Evolutionary conservation across 2,888 invertebrate genomes (phyloP).

Genomic region (Drosophila siamana): DNA sequence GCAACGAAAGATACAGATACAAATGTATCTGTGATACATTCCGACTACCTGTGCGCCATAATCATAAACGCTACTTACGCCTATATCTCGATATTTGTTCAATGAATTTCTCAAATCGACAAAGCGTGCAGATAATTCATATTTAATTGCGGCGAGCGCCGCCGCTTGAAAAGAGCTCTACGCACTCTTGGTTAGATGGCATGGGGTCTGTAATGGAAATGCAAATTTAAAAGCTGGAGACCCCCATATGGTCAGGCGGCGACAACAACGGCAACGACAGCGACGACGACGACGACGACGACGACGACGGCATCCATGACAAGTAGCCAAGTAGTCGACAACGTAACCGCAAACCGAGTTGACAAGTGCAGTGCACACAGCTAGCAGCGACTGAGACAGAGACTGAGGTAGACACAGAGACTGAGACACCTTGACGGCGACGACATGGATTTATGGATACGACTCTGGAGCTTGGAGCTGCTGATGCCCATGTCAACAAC

Average conservation of each 20-base stretch:
- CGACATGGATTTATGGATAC: slow-evolving; percentile 69
- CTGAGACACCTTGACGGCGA: slow-evolving; percentile 34
- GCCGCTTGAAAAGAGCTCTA: slow-evolving; percentile 20
- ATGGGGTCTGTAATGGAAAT: slow-evolving; percentile 54
- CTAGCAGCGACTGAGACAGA: slow-evolving; percentile 26
- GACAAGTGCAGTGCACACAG: slow-evolving; percentile 78
- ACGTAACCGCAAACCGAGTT: slow-evolving; percentile 60
- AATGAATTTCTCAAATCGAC: slow-evolving; percentile 72
- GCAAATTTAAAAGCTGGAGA: slow-evolving; percentile 8
- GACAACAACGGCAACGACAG: no score
- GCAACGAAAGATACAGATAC: slow-evolving; percentile 3
- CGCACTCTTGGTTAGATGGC: slow-evolving; percentile 44
- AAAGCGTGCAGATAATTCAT: slow-evolving; percentile 79
- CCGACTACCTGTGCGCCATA: slow-evolving; percentile 27
- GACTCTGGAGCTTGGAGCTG: slow-evolving; percentile 12
- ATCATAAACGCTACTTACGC: slow-evolving; percentile 31
- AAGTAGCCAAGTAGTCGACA: slow-evolving; percentile 47
- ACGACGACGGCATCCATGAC: slow-evolving; percentile 43
- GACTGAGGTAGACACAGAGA: not conserved
- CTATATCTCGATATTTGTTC: slow-evolving; percentile 69
- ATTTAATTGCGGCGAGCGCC: slow-evolving; percentile 66
- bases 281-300: not conserved
- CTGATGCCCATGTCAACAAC: slow-evolving; percentile 67
- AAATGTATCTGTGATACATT: slow-evolving; percentile 22
- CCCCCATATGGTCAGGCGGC: slow-evolving; percentile 45